Evolutionary conservation across 2,113 vertebrate species (phyloP), one percentile per base, ranked within the genome.

Genomic region (Saguinus midas): DNA sequence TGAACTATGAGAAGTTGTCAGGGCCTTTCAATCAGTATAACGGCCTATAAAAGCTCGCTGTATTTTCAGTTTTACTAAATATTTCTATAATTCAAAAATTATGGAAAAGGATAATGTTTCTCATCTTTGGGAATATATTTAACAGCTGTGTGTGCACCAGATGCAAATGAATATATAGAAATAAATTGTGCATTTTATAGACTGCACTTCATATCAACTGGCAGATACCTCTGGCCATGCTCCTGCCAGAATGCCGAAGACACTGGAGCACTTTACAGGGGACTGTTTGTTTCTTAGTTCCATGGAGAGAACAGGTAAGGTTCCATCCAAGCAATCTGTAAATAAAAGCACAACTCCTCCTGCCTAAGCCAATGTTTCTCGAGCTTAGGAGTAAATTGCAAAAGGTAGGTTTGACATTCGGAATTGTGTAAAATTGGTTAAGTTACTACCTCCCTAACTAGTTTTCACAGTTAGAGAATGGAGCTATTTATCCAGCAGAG

Each of bases 21-120:
- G 94, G 95, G 96, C 94, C 95, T 97, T 98, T 98, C 97, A 92
- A 96, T 98, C 98, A 95, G 94, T 90, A 45, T 91, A 97, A 98
- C n/a, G 50, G 97, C 95, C 95, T 97, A 95, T 97, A 97, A 98
- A 98, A 98, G 92, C 93, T 85, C 80, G 96, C 96, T 88, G 55
- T 95, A 98, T 96, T 97, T 98, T 98, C 98, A 97, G 97, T 97
- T 97, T 97, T 97, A 97, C 95, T 97, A 98, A 98, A 98, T 98
- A 98, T 97, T 97, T 98, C 98, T 98, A 93, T 98, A 97, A 97
- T 98, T 97, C 96, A 97, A 97, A 98, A 98, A 98, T 97, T 87
- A 97, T 98, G 97, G 97, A 97, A 95, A 95, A 96, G 97, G 94
- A 96, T 98, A 97, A 91, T 96, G 95, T 97, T 97, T 98, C 96